Percentiles rank a stretch among this genome's conserved stretches.
These are phyloP conservation scores for Puffinus mauretanicus DNA, from an alignment of 2,113 vertebrate species.

Conservation along the genomic window DNA sequence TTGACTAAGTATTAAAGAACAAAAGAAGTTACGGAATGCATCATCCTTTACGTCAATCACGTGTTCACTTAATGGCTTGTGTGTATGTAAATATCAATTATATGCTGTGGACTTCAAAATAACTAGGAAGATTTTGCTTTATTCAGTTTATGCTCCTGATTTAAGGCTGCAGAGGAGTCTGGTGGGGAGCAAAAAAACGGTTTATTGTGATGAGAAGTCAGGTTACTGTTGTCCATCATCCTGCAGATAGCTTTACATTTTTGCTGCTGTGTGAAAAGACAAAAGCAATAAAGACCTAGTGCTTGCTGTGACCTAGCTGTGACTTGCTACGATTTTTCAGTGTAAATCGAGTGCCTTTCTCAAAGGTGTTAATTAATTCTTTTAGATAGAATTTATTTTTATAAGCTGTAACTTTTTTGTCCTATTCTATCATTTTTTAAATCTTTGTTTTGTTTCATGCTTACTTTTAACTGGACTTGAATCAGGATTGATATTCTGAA, in stretches of 20 bases:
- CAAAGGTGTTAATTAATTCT: slow-evolving; percentile 30
- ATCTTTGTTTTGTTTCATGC: not conserved
- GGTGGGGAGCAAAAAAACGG: not conserved
- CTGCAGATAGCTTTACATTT: slow-evolving; percentile 17
- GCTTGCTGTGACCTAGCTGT: not conserved
- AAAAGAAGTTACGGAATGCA: not conserved
- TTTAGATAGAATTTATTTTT: slow-evolving; percentile 6
- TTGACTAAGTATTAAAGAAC: slow-evolving; percentile 10
- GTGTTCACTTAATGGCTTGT: not conserved
- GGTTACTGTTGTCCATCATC: slow-evolving; percentile 17
- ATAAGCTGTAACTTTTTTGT: not conserved
- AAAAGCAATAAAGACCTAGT: slow-evolving; percentile 26
- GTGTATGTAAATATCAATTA: not conserved
- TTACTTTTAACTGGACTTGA: not conserved
- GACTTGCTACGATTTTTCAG: not conserved
- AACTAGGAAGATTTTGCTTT: not conserved
- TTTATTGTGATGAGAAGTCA: slow-evolving; percentile 2
- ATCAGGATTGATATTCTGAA: not conserved
- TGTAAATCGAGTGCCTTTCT: not conserved
- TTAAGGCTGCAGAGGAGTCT: not conserved
- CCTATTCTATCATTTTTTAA: not conserved
- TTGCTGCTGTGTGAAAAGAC: slow-evolving; percentile 2
- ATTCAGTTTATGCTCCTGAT: not conserved
- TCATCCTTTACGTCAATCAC: not conserved
- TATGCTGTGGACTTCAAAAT: not conserved